Percentiles rank a stretch among this genome's conserved stretches.
Evolutionary conservation across 2,888 invertebrate species (phyloP).

Genomic region (Atherix ibis): DNA sequence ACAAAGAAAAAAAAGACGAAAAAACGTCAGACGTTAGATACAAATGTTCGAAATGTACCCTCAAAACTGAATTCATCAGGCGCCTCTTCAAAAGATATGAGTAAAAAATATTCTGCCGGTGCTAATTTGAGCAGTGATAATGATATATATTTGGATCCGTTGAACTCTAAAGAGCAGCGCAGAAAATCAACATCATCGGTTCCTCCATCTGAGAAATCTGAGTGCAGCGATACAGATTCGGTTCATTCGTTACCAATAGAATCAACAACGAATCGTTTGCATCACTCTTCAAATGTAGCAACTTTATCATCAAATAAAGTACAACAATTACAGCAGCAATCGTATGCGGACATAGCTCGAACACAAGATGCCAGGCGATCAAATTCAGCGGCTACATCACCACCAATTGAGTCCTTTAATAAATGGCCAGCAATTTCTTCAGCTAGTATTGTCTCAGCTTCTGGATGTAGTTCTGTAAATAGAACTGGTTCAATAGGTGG

Average conservation of each 20-base stretch:
- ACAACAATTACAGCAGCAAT: conserved; percentile 32
- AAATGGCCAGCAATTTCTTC: conserved; percentile 17
- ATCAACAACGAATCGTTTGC: conserved; percentile 17
- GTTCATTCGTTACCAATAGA: conserved; percentile 67
- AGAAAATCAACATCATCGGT: conserved; percentile 60
- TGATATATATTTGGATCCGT: conserved; percentile 15
- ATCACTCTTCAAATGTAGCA: no score
- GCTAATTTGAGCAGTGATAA: conserved; percentile 16
- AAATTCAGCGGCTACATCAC: conserved; percentile 5
- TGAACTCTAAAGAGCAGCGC: conserved; percentile 27
- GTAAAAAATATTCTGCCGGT: conserved; percentile 13
- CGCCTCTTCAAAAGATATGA: neutral
- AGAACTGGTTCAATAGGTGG: conserved; percentile 4
- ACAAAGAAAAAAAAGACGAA: conserved; percentile 68
- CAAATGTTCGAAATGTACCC: neutral
- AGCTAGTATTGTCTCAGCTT: no score
- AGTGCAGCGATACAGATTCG: conserved; percentile 67
- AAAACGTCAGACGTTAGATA: conserved; percentile 36
- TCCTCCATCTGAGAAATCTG: conserved; percentile 72
- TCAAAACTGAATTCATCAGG: neutral
- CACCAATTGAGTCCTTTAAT: conserved; percentile 11
- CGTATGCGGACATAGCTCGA: conserved; percentile 72
- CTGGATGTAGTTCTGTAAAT: conserved; percentile 2
- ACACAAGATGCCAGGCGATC: conserved; percentile 29
- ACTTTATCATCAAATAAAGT: conserved; percentile 15